Evolutionary conservation across 1,140 invertebrate species (phyloP), one percentile per base, ranked within the genome.

Genomic region (Aricia agestis): DNA sequence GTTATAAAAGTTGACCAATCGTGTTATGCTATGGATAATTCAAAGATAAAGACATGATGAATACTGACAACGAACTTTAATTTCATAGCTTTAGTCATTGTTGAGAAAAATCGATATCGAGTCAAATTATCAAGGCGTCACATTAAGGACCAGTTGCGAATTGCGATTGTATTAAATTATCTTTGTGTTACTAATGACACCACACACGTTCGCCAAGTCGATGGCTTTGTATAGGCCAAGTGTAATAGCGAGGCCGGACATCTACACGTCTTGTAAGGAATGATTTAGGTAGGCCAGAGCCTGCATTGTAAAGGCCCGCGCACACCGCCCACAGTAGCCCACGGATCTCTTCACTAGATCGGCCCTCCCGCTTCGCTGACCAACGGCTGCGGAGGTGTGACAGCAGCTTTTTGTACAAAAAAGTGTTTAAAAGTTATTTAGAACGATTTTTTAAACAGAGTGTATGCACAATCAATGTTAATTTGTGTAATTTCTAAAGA

Each of bases 301-400:
- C 63, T 66, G 77, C 74, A 81, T 79, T 81, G 79, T 79, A 77
- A 77, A 74, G 78, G 75, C 70, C 70, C 67, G 73, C 74, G 75
- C 76, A 76, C 80, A 75, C 75, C 81, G 78, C 82, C 83, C 79
- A 85, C 83, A 80, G 83, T 83, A 83, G 83, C 78, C 81, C 78
- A 81, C 78, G 74, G 75, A 78, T 76, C 78, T 72, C 32, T 15
- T 71, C 76, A 77, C 79, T 84, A 82, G 82, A 83, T 83, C 81
- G 78, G 83, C 82, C 84, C 83, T 78, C 84, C 83, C 80, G 79
- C 77, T 73, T 78, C 68, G 75, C 71, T 78, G 83, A 74, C 82
- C 76, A 66, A 63, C 57, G 74, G 52, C 31, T 71, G 17, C n/a
- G 13, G 18, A 36, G 69, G 58, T 72, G 61, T 77, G 80, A 82